Evolutionary conservation across 2,113 vertebrate genomes (phyloP).

Genomic region (Lepus americanus): DNA sequence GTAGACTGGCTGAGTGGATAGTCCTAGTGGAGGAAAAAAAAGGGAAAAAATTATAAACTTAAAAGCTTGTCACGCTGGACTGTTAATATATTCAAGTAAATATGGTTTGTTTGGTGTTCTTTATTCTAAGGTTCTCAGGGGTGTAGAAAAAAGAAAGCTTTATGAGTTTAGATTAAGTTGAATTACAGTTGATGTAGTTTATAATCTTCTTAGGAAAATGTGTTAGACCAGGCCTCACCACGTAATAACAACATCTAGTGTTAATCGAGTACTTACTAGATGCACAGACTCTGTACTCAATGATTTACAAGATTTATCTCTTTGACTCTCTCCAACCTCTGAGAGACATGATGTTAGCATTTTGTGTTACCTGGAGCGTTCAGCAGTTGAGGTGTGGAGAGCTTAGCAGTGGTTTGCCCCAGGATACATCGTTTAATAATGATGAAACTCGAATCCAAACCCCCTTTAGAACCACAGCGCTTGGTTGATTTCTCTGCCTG

Average conservation of each 20-base stretch:
- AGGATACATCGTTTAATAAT: neutral
- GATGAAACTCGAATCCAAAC: neutral
- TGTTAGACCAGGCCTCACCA: neutral
- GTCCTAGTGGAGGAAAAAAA: neutral
- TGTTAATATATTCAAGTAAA: conserved; percentile 45
- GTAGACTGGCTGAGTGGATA: conserved; percentile 55
- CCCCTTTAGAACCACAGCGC: neutral
- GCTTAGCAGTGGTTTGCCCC: neutral
- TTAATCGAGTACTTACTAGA: neutral
- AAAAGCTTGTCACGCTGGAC: neutral
- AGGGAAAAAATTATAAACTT: neutral
- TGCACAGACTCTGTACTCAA: neutral
- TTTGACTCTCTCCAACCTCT: neutral
- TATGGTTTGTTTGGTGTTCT: neutral
- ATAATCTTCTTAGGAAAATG: conserved; percentile 50
- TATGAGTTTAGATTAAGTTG: conserved; percentile 53
- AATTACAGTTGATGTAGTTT: conserved; percentile 45
- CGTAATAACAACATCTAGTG: conserved; percentile 17
- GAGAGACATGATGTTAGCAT: neutral
- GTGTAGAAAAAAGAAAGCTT: neutral
- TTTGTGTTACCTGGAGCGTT: neutral
- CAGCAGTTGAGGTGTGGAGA: neutral
- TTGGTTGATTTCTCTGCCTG: conserved; percentile 13
- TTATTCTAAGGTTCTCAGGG: neutral
- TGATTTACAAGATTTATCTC: neutral